phyloP scores from a whole-genome alignment of 2,113 vertebrate genomes.

The Rhea pennata region DNA sequence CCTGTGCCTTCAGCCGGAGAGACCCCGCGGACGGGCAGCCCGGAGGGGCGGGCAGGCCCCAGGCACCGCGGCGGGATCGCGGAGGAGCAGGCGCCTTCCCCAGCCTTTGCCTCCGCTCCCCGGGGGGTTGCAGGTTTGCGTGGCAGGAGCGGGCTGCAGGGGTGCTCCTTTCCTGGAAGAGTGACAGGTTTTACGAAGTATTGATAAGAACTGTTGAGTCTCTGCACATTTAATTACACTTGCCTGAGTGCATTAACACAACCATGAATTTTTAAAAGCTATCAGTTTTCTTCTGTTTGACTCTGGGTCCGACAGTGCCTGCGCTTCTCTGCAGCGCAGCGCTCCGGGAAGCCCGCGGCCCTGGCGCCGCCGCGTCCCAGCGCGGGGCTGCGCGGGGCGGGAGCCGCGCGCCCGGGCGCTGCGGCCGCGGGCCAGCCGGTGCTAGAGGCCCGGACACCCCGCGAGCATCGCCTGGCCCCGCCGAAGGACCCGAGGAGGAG shows the following conservation, averaged over 20 bases:
- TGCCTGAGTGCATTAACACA: neutral
- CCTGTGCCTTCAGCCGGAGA: too few relatives aligned
- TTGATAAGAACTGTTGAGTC: neutral
- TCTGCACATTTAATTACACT: constrained; percentile 15
- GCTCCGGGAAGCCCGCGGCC: neutral
- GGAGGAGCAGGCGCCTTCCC: neutral
- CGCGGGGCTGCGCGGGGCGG: too few relatives aligned
- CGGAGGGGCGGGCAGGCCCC: too few relatives aligned
- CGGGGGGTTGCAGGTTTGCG: too few relatives aligned
- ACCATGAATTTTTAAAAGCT: neutral
- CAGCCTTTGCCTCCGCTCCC: neutral
- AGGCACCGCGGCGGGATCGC: too few relatives aligned
- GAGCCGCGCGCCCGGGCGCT: too few relatives aligned
- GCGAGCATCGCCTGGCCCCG: accelerated
- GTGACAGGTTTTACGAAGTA: neutral
- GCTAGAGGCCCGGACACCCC: neutral
- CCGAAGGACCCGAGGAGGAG: too few relatives aligned
- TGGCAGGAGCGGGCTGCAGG: neutral
- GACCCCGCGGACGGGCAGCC: too few relatives aligned
- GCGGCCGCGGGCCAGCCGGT: too few relatives aligned
- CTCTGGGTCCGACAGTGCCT: neutral
- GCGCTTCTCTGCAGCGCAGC: neutral
- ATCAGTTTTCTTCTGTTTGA: neutral
- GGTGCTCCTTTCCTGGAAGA: neutral
- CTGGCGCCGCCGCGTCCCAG: too few relatives aligned